phyloP scores from a whole-genome alignment of 1,140 invertebrate species.

The Lucilia cuprina region DNA sequence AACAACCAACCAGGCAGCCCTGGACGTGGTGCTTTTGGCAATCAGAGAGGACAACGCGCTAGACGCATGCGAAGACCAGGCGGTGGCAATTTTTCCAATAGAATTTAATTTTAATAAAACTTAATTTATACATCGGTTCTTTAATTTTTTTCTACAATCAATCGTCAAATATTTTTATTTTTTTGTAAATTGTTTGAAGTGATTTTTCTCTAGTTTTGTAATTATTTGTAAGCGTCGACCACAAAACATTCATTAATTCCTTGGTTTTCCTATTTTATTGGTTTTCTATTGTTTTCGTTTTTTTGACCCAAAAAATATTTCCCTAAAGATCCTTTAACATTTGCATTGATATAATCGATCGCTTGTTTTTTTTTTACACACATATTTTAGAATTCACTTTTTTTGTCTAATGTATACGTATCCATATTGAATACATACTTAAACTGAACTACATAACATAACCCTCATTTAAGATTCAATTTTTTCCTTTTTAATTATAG shows the following conservation, averaged over 20 bases:
- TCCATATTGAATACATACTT: background rate
- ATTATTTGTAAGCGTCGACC: background rate
- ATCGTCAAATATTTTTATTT: background rate
- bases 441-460: background rate
- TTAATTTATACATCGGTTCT: background rate
- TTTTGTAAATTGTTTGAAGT: background rate
- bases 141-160: background rate
- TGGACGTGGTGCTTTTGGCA: constrained; percentile 35
- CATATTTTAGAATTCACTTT: background rate
- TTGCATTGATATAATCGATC: background rate
- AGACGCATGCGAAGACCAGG: constrained; percentile 53
- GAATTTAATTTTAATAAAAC: constrained; percentile 30
- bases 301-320: background rate
- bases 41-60: constrained; percentile 41
- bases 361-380: background rate
- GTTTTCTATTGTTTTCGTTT: background rate
- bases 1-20: constrained; percentile 36
- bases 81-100: constrained; percentile 45
- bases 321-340: background rate
- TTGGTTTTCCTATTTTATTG: background rate
- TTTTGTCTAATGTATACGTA: background rate
- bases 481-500: background rate
- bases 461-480: background rate
- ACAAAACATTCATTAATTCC: background rate
- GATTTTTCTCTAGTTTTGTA: background rate